Evolutionary conservation across 2,888 invertebrate genomes (phyloP).

Genomic region (Graphium colonna): DNA sequence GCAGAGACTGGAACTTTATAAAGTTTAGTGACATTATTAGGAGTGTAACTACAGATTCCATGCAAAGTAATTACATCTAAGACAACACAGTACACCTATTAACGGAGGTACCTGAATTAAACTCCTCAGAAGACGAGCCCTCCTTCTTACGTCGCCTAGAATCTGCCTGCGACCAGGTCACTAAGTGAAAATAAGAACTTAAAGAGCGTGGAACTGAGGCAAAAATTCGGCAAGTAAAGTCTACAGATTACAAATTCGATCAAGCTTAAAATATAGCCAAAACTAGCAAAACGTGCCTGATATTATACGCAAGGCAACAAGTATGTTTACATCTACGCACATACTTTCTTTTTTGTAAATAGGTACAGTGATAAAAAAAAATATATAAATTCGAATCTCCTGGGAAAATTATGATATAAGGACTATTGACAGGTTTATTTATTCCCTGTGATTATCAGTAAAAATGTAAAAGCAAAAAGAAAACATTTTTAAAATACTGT

Average conservation of each 20-base stretch:
- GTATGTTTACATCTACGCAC: not conserved
- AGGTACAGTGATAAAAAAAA: no score
- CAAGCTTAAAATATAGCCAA: constrained; percentile 24
- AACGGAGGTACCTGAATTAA: constrained; percentile 46
- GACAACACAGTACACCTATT: no score
- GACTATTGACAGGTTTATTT: no score
- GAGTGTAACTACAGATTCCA: no score
- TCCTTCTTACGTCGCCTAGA: constrained; percentile 56
- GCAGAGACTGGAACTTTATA: no score
- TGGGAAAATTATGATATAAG: no score
- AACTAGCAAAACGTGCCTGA: not conserved
- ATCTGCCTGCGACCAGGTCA: constrained; percentile 62
- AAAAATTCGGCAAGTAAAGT: not conserved
- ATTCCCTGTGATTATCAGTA: not conserved
- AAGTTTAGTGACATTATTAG: no score
- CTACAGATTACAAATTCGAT: not conserved
- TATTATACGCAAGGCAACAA: not conserved
- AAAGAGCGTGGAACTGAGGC: not conserved
- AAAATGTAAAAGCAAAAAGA: not conserved
- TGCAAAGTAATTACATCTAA: no score
- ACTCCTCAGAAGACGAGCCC: constrained; percentile 45
- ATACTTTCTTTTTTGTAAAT: not conserved
- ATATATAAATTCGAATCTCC: no score
- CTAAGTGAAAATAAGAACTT: constrained; percentile 33
- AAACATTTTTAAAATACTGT: no score